phyloP scores from a whole-genome alignment of 2,888 invertebrate genomes.

The Pardosa pseudoannulata region DNA sequence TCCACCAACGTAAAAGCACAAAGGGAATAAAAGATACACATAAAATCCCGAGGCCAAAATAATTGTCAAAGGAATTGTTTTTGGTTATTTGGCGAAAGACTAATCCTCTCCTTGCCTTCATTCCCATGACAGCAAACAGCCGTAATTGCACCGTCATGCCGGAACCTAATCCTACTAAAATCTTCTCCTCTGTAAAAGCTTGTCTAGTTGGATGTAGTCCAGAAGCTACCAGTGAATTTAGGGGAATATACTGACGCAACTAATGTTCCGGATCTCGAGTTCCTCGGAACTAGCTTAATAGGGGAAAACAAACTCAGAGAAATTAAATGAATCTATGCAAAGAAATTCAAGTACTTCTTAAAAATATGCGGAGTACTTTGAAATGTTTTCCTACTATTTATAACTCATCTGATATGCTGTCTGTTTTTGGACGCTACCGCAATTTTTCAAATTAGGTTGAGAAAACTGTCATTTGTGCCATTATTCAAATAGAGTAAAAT shows the following conservation, averaged over 20 bases:
- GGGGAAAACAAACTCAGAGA: no score
- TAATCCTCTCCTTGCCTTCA: slow-evolving; percentile 42
- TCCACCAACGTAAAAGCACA: background rate
- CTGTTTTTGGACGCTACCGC: no score
- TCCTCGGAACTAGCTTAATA: no score
- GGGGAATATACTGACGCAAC: background rate
- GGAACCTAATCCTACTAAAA: slow-evolving; percentile 66
- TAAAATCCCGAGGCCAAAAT: slow-evolving; percentile 16
- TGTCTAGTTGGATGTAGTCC: slow-evolving; percentile 58
- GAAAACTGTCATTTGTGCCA: no score
- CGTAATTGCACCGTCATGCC: slow-evolving; percentile 61
- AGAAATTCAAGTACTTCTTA: no score
- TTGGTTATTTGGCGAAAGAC: slow-evolving; percentile 38
- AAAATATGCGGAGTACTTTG: no score
- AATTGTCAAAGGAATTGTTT: slow-evolving; percentile 31
- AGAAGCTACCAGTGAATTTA: slow-evolving; percentile 28
- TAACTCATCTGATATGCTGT: no score
- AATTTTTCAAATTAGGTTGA: no score
- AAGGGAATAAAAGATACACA: background rate
- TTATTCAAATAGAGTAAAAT: no score
- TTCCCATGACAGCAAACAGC: slow-evolving; percentile 51
- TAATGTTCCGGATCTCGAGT: background rate
- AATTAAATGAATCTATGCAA: no score
- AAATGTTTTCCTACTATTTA: no score
- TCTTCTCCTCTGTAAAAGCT: slow-evolving; percentile 41